Evolutionary conservation across 2,888 invertebrate species (phyloP), one percentile per base, ranked within the genome.

Genomic region (Nemotelus pantherinus): DNA sequence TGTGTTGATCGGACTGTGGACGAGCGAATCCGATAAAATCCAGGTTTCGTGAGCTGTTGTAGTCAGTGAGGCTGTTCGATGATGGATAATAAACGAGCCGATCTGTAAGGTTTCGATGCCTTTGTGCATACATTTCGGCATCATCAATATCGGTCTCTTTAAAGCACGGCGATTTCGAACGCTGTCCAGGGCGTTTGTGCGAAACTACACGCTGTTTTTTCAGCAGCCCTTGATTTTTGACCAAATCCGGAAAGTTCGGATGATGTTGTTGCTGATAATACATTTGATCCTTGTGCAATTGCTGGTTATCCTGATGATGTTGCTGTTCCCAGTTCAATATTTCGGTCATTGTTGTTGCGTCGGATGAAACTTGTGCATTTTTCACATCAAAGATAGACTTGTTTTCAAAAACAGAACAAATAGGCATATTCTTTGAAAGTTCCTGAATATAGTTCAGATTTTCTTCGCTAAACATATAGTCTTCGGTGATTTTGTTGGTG

Each of bases 11-110:
- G 25, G 58, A 63, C 25, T 68, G 39, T 2, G 72, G 48, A 4
- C 77, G 71, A 43, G 71, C 72, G 39, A 72, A 79, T 43, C 67
- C 63, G 65, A 84, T 80, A 68, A 83, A 84, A 77, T 86, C 89
- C 84, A 84, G 79, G 76, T 83, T 85, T 58, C 83, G 82, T 71
- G 82, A 84, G 65, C 84, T 86, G 44, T 85, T 85, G 68, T 86
- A 85, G 81, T 86, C 88, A 81, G 82, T 85, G 80, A 86, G 88
- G 85, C 80, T 89, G 86, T 89, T 83, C 83, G 88, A 87, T 87
- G 90, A 83, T 1, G 95, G 95, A 85, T 95, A 95, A 82, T 94
- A 95, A 0, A 93, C 93, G 5, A 95, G 87, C 10, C 94, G 93
- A 84, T 95, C 95, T 0, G 94, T 95, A 44, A 95, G 89, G 71